Percentiles rank a stretch among this genome's conserved stretches.
These are phyloP conservation scores for Charanyca ferruginea DNA, from an alignment of 2,888 invertebrate genomes.

Conservation along the genomic window DNA sequence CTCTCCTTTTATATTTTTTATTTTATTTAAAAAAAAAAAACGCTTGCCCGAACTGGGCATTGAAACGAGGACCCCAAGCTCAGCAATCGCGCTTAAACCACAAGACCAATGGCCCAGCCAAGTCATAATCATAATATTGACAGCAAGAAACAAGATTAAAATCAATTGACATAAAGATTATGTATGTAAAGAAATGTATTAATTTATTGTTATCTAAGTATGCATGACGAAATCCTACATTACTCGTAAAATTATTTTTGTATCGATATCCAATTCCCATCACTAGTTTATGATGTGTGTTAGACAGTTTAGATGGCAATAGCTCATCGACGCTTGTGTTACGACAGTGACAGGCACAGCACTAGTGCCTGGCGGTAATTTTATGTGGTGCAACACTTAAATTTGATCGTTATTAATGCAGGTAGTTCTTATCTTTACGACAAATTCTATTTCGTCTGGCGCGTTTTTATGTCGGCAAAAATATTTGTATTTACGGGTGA, in stretches of 20 bases:
- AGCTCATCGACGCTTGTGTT: slow-evolving; percentile 46
- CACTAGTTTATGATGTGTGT: slow-evolving; percentile 52
- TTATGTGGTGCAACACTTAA: slow-evolving; percentile 26
- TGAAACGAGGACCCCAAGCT: too few relatives aligned
- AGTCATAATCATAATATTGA: not conserved
- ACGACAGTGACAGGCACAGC: slow-evolving; percentile 40
- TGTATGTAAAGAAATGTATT: too few relatives aligned
- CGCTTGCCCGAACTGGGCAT: too few relatives aligned
- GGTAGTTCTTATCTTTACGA: slow-evolving; percentile 17
- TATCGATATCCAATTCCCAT: slow-evolving; percentile 42
- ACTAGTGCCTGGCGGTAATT: slow-evolving; percentile 30
- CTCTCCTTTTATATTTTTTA: too few relatives aligned
- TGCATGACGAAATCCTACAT: slow-evolving; percentile 24
- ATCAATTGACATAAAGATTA: slow-evolving; percentile 10
- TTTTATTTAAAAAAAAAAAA: too few relatives aligned
- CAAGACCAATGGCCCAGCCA: too few relatives aligned
- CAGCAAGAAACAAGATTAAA: not conserved
- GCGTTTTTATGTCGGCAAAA: not conserved
- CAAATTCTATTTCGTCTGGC: slow-evolving; percentile 13
- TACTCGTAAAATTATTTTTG: slow-evolving; percentile 12
- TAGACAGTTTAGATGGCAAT: slow-evolving; percentile 47
- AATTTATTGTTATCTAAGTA: slow-evolving; percentile 3
- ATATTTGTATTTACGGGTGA: not conserved
- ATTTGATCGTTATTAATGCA: slow-evolving; percentile 30
- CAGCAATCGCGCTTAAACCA: too few relatives aligned